A percentile compares a stretch with the other conserved stretches of the same genome.
These are phyloP conservation scores for Cepaea hortensis DNA, from an alignment of 2,888 invertebrate genomes.

Conservation along the genomic window DNA sequence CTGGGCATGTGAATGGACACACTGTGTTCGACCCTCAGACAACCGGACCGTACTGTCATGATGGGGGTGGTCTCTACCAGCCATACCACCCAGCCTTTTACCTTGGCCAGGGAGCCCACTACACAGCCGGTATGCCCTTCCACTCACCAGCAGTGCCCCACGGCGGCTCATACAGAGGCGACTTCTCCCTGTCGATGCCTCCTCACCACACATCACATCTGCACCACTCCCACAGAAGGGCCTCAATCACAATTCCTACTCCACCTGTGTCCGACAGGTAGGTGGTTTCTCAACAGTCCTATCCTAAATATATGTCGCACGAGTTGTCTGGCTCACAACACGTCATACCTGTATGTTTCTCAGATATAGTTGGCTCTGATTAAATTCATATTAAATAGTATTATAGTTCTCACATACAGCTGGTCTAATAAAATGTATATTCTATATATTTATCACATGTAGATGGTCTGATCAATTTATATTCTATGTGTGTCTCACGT, in stretches of 20 bases:
- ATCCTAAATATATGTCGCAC: no score
- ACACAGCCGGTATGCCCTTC: slow-evolving; percentile 47
- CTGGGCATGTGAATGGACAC: slow-evolving; percentile 53
- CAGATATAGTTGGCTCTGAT: no score
- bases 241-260: slow-evolving; percentile 66
- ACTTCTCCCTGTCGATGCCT: slow-evolving; percentile 50
- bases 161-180: slow-evolving; percentile 54
- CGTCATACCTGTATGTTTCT: no score
- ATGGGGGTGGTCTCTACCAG: slow-evolving; percentile 54
- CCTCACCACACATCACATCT: slow-evolving; percentile 60
- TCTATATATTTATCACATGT: no score
- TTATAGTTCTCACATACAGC: not conserved
- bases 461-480: no score
- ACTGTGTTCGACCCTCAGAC: slow-evolving; percentile 56
- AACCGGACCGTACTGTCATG: slow-evolving; percentile 54
- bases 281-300: slow-evolving; percentile 5
- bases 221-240: slow-evolving; percentile 60
- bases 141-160: slow-evolving; percentile 47
- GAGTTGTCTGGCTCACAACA: no score
- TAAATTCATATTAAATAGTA: no score
- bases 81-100: slow-evolving; percentile 63
- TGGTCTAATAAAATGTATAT: not conserved
- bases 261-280: slow-evolving; percentile 69
- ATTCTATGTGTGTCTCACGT: no score
- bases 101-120: slow-evolving; percentile 54